phyloP scores from a whole-genome alignment of 2,888 invertebrate genomes.

The Tigriopus californicus region DNA sequence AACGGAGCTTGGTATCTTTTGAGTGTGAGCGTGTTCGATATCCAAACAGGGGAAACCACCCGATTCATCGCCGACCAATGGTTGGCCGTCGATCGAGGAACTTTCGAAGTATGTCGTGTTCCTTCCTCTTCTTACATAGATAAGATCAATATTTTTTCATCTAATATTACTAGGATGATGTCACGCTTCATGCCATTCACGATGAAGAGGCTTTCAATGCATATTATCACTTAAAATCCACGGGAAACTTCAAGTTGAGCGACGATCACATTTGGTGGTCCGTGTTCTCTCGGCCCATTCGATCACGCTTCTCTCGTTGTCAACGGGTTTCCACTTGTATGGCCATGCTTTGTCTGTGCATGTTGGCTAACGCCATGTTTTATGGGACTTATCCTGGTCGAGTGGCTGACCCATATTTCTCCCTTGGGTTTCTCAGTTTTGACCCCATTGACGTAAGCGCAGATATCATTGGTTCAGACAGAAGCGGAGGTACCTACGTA shows the following conservation, averaged over 20 bases:
- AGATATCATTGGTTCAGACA: not conserved
- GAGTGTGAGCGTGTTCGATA: constrained; percentile 27
- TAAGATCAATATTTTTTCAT: no score
- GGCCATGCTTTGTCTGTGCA: constrained; percentile 30
- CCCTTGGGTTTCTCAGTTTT: not conserved
- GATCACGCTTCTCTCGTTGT: constrained; percentile 30
- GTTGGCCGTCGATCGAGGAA: constrained; percentile 31
- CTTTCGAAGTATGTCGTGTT: not conserved
- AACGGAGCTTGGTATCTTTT: constrained; percentile 28
- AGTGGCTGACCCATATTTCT: not conserved
- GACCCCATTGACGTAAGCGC: constrained; percentile 1
- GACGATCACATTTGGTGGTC: constrained; percentile 36
- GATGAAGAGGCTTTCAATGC: not conserved
- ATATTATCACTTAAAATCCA: not conserved
- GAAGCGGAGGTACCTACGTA: not conserved
- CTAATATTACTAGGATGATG: not conserved
- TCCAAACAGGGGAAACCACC: constrained; percentile 28
- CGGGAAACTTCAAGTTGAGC: constrained; percentile 21
- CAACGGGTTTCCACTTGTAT: constrained; percentile 32
- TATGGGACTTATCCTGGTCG: constrained; percentile 24
- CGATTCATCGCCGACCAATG: constrained; percentile 28
- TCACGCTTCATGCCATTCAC: not conserved
- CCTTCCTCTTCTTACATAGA: no score
- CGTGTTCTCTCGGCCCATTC: constrained; percentile 31
- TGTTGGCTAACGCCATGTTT: constrained; percentile 35